These are phyloP conservation scores for Habroteleia sp. DNA, from an alignment of 2,888 invertebrate species.

Conservation along the genomic window DNA sequence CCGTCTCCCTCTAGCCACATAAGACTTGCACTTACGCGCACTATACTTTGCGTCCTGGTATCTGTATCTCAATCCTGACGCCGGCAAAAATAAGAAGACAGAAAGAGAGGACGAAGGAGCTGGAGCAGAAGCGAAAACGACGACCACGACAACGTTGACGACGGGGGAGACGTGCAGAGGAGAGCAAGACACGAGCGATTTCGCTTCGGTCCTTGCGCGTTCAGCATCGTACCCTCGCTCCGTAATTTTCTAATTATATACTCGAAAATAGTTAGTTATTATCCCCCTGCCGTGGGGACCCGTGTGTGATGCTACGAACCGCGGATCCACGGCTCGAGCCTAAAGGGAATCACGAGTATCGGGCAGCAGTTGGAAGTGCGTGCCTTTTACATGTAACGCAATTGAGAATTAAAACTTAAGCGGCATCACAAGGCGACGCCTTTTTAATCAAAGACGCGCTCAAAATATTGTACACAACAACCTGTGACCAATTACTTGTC, in stretches of 20 bases:
- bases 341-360: conserved; percentile 75
- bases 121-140: conserved; percentile 60
- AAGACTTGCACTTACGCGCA: conserved; percentile 71
- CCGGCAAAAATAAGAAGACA: conserved; percentile 62
- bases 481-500: too few species aligned
- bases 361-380: conserved; percentile 37
- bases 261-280: conserved; percentile 81
- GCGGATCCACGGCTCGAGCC: conserved; percentile 71
- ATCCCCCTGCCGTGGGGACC: conserved; percentile 68
- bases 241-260: conserved; percentile 80
- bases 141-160: conserved; percentile 55
- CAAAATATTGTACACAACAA: too few species aligned
- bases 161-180: conserved; percentile 38
- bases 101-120: conserved; percentile 59
- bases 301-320: conserved; percentile 71
- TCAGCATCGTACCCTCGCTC: conserved; percentile 74
- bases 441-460: conserved; percentile 24
- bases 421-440: not conserved
- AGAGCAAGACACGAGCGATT: conserved; percentile 65
- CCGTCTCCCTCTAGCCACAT: conserved; percentile 56
- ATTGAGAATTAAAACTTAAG: conserved; percentile 40
- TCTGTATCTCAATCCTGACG: conserved; percentile 78
- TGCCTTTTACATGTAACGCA: conserved; percentile 33
- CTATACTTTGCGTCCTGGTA: conserved; percentile 76
- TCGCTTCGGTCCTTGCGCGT: conserved; percentile 66